Conservation (phyloP, 2,888 invertebrate species). For the Allygus modestus region DNA sequence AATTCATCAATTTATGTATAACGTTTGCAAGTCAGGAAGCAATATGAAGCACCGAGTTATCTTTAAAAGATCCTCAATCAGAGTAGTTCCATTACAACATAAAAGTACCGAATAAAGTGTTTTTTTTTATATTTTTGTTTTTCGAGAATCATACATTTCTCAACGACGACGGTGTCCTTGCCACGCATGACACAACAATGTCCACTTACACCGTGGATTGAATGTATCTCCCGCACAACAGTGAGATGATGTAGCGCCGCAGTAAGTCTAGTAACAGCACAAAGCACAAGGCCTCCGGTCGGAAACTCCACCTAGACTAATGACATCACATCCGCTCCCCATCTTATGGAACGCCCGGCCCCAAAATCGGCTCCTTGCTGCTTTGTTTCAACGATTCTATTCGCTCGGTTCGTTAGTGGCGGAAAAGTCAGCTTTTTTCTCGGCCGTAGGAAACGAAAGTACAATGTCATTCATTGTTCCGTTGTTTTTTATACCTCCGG, state of each 20-base stretch:
- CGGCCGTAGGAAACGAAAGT: conserved; percentile 52
- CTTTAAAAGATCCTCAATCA: too few species aligned
- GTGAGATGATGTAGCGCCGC: conserved; percentile 47
- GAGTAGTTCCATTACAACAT: too few species aligned
- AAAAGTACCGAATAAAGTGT: too few species aligned
- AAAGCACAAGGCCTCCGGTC: conserved; percentile 49
- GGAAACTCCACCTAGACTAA: conserved; percentile 61
- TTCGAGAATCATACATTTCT: too few species aligned
- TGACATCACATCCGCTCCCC: conserved; percentile 60
- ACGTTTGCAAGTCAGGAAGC: too few species aligned
- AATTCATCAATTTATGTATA: too few species aligned
- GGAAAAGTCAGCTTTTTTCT: conserved; percentile 55
- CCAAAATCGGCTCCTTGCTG: conserved; percentile 52
- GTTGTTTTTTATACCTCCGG: conserved; percentile 49
- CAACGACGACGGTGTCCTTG: not conserved
- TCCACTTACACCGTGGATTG: conserved; percentile 6
- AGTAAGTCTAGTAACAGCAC: conserved; percentile 50
- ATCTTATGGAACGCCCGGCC: conserved; percentile 62
- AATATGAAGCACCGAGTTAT: too few species aligned
- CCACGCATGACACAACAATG: not conserved
- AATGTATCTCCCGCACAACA: not conserved
- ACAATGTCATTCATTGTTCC: conserved; percentile 59
- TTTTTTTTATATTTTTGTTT: too few species aligned
- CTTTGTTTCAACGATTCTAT: conserved; percentile 59
- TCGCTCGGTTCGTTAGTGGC: conserved; percentile 58